phyloP scores from a whole-genome alignment of 2,113 vertebrate species.

The Notiomystis cincta region DNA sequence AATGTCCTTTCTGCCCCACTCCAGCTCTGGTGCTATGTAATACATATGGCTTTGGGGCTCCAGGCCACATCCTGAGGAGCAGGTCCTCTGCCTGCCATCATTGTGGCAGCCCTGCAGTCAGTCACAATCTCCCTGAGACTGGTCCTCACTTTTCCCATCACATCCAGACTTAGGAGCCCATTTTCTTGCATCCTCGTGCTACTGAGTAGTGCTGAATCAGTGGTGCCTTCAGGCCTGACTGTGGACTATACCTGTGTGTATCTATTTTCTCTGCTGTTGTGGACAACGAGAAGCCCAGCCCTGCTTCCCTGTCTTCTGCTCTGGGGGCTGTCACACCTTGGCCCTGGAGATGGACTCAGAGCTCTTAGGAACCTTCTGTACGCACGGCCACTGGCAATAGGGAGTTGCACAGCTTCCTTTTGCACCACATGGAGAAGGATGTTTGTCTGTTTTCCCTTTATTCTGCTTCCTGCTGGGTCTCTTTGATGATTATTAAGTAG shows the following conservation, averaged over 20 bases:
- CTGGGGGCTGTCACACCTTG: not conserved
- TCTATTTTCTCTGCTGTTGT: not conserved
- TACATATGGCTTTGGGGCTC: not conserved
- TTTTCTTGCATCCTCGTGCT: not conserved
- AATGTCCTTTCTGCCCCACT: not conserved
- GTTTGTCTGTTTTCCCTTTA: not conserved
- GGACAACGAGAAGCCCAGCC: not conserved
- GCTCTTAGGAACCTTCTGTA: not conserved
- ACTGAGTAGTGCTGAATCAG: not conserved
- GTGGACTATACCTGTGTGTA: not conserved
- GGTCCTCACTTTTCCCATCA: not conserved
- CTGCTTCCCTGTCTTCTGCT: not conserved
- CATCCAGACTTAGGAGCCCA: not conserved
- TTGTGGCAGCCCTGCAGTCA: not conserved
- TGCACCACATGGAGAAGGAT: accelerated
- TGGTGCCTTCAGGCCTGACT: not conserved
- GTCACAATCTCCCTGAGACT: not conserved
- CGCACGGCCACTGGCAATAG: not conserved
- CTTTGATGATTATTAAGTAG: not conserved
- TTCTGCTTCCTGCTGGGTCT: not conserved
- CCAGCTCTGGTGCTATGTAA: not conserved
- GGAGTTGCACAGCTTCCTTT: not conserved
- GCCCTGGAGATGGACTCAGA: not conserved
- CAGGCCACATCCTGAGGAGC: not conserved
- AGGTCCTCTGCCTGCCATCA: not conserved